These are phyloP conservation scores for Macropus fuliginosus DNA, from an alignment of 2,797 vertebrate species.

Conservation along the genomic window DNA sequence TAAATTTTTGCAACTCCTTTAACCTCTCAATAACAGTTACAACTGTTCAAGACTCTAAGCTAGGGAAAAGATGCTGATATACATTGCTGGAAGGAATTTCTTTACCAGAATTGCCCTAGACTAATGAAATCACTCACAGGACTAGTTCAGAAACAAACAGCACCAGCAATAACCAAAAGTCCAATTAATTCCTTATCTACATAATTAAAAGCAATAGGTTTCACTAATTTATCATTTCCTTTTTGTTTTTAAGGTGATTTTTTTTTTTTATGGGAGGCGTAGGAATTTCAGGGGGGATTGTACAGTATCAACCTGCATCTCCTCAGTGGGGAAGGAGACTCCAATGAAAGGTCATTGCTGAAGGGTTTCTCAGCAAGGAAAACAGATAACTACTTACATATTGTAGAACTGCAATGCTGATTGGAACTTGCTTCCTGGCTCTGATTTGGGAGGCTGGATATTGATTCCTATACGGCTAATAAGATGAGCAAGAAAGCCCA, in stretches of 20 bases:
- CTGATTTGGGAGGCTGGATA: accelerated
- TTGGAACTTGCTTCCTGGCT: neutral
- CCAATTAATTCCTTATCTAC: neutral
- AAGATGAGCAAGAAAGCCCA: neutral
- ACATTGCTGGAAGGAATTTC: neutral
- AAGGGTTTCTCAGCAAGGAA: neutral
- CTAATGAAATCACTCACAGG: neutral
- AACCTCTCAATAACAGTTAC: neutral
- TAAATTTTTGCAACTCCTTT: neutral
- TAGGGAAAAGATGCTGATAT: neutral
- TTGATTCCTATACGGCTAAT: neutral
- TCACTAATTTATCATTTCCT: neutral
- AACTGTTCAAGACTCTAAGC: neutral
- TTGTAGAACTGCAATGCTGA: neutral
- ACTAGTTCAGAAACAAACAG: neutral
- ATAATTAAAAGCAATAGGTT: neutral
- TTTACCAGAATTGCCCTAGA: neutral
- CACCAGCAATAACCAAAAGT: neutral
- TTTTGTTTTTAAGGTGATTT: neutral
- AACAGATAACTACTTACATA: neutral
- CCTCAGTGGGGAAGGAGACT: neutral
- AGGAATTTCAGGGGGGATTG: no score
- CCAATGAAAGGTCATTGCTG: neutral
- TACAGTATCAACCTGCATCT: neutral
- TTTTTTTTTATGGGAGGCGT: neutral